Evolutionary conservation across 2,888 invertebrate genomes (phyloP), one percentile per base, ranked within the genome.

Genomic region (Cactoblastis cactorum): DNA sequence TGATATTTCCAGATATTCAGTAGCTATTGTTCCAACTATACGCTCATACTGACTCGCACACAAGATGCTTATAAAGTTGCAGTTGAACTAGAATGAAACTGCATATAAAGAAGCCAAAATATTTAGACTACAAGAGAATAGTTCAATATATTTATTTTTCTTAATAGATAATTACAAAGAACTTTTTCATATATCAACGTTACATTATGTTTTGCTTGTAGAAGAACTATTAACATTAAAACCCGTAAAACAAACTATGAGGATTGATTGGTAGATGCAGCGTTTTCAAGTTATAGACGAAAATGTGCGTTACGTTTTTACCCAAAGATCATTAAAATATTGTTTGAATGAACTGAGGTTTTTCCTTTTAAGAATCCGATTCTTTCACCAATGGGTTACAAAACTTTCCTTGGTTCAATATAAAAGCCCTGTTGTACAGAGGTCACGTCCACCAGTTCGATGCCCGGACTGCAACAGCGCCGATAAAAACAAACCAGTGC

Each of bases 401-500:
- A 33, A 33, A 12, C 38, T n/a, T 48, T 48, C 51, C 71, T 61
- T 58, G 57, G 62, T 62, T 74, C 77, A 77, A 80, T 83, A 80
- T 80, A 79, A 80, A 69, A 69, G 68, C 70, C 67, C 66, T 65
- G 72, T 76, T 77, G 77, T 77, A 63, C 78, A 72, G 80, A 77
- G 86, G 83, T 84, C 84, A 85, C 79, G 81, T 83, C 55, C 62
- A 69, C 69, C 68, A 64, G 80, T 80, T 83, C 77, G 80, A 77
- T 67, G 77, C 64, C 77, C 74, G 67, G 50, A 54, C 60, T 53
- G 51, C 59, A 58, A 35, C 50, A 49, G 35, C 24, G 37, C 34
- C 50, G 52, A 52, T 52, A 56, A 56, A 62, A 52, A 53, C 52
- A 49, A 49, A 47, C 48, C 51, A 53, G 38, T 43, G 24, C 41